Evolutionary conservation across 2,888 invertebrate species (phyloP), one percentile per base, ranked within the genome.

Genomic region (Oxyteleia sp.): DNA sequence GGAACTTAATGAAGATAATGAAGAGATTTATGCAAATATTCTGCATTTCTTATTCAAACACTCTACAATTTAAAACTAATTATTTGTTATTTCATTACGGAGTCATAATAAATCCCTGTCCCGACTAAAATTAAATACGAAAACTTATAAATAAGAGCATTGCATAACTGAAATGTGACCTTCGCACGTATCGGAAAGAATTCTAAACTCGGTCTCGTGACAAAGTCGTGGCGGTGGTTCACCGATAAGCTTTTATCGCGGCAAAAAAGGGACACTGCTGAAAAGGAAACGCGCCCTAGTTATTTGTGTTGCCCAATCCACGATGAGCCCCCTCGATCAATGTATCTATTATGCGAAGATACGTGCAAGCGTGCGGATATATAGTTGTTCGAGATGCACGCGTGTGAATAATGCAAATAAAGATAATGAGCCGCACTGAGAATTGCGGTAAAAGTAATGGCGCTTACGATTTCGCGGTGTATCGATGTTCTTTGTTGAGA

Each of bases 301-400:
- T 64, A 64, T 64, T 64, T 64, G 47, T 64, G 64, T 38, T 64
- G 15, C 49, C 63, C 63, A 63, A 63, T 51, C 64, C 11, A 23
- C 32, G 64, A 51, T 51, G 47, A 66, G 38, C 16, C 53, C 41
- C 38, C 45, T 13, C 32, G 55, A 55, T 55, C 68, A 68, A 55
- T 55, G 68, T 45, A 55, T 68, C 32, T 45, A 32, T 68, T 68
- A 38, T 23, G n/a, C 38, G 23, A 64, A 63, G 20, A 41, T 49
- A 61, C 38, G 59, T 16, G n/a, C 41, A 68, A 55, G 29, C 8
- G 23, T 32, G 32, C 18, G 18, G 29, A 55, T 53, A n/a, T n/a
- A 45, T 55, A 55, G 38, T 45, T 53, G 38, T 51, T 51, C 23
- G 55, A 55, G 55, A 55, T 45, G 55, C n/a, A 20, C 45, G 38